Evolutionary conservation across 2,797 vertebrate genomes (phyloP).

Genomic region (Pantherophis vulpinus): DNA sequence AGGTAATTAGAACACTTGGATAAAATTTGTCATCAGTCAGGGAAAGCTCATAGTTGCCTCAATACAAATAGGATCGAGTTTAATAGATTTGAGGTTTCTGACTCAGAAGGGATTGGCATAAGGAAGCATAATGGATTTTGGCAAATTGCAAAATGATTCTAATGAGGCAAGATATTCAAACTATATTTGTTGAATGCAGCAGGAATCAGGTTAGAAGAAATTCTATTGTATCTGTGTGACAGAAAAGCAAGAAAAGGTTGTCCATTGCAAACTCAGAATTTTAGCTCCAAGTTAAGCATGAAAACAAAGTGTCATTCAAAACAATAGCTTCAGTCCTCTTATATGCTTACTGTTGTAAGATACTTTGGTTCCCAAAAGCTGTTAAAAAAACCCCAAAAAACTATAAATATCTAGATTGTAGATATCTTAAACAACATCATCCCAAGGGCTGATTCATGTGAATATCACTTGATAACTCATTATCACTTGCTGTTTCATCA

Average conservation of each 20-base stretch:
- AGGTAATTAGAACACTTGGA: constrained; percentile 43
- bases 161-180: constrained; percentile 53
- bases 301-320: background rate
- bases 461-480: background rate
- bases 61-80: constrained; percentile 31
- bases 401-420: background rate
- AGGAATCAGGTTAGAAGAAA: background rate
- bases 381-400: background rate
- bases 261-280: background rate
- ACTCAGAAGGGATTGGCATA: constrained; percentile 53
- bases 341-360: background rate
- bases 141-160: constrained; percentile 49
- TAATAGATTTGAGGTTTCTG: constrained; percentile 36
- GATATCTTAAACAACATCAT: background rate
- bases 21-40: constrained; percentile 14
- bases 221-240: background rate
- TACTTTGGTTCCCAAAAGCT: background rate
- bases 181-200: constrained; percentile 8
- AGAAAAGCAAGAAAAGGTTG: background rate
- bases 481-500: background rate
- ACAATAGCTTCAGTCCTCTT: background rate
- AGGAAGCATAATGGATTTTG: constrained; percentile 30
- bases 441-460: background rate
- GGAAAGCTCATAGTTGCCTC: constrained; percentile 33
- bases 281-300: background rate